Percentiles rank a stretch among this genome's conserved stretches.
Conservation (phyloP, 2,888 invertebrate genomes). For the Chrysomela aeneicollis region DNA sequence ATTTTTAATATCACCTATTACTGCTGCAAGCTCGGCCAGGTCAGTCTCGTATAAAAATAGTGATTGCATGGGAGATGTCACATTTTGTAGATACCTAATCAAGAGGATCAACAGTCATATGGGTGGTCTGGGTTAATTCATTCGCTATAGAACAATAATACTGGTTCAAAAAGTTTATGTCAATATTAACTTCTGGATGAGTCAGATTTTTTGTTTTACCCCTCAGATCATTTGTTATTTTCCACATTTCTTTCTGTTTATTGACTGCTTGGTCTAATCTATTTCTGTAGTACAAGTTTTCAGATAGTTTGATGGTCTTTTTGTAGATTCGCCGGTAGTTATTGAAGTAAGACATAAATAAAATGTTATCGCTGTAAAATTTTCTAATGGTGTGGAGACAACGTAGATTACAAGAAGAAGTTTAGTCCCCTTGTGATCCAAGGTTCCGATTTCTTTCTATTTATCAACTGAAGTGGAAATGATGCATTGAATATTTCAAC, state of each 20-base stretch:
- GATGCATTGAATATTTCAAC: neutral
- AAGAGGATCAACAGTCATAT: neutral
- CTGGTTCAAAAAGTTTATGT: neutral
- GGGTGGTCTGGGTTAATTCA: neutral
- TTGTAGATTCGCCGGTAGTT: neutral
- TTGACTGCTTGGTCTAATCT: neutral
- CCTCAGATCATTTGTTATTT: neutral
- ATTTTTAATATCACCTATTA: too few relatives aligned
- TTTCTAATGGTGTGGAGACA: neutral
- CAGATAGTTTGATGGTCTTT: neutral
- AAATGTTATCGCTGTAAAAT: neutral
- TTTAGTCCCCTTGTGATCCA: neutral
- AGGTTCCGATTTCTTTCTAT: neutral
- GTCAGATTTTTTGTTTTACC: too few relatives aligned
- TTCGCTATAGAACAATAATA: neutral
- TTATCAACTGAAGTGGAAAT: neutral
- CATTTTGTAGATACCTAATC: neutral
- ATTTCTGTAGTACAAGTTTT: too few relatives aligned
- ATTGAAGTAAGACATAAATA: too few relatives aligned
- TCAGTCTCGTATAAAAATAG: neutral
- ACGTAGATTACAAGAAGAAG: slow-evolving; percentile 2
- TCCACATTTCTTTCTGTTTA: neutral
- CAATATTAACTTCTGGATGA: neutral
- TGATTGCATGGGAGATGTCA: neutral
- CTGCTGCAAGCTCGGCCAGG: neutral